These are phyloP conservation scores for Riparia riparia DNA, from an alignment of 2,113 vertebrate genomes.

Conservation along the genomic window DNA sequence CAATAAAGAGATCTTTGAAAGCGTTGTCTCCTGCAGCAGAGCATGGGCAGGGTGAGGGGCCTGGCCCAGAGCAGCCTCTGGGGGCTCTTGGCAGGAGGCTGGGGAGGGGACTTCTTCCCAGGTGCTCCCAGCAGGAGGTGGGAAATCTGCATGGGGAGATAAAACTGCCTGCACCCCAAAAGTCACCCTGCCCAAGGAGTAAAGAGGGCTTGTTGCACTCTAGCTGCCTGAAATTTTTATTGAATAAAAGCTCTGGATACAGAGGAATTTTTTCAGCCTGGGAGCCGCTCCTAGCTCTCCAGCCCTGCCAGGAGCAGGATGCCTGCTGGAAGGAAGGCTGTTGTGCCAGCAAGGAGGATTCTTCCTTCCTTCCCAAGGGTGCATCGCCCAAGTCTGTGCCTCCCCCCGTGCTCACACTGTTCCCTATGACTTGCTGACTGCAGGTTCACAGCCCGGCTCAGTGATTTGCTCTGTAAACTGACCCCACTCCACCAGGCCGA, in stretches of 20 bases:
- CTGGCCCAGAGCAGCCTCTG: fast-evolving
- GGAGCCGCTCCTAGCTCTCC: not conserved
- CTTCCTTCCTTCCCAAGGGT: not conserved
- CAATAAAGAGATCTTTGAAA: slow-evolving; percentile 81
- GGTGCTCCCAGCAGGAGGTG: not conserved
- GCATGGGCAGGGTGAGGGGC: fast-evolving
- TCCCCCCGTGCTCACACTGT: fast-evolving
- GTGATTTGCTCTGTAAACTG: not conserved
- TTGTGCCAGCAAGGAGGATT: not conserved
- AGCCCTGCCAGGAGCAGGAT: not conserved
- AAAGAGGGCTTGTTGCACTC: not conserved
- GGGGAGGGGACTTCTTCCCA: not conserved
- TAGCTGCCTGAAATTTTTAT: slow-evolving; percentile 66
- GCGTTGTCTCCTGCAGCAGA: not conserved
- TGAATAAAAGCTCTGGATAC: slow-evolving; percentile 59
- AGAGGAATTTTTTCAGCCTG: slow-evolving; percentile 5
- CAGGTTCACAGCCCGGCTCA: not conserved
- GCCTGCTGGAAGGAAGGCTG: not conserved
- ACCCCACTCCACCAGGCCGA: not conserved
- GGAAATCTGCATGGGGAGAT: not conserved
- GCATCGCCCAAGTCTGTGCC: not conserved
- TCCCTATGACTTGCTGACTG: not conserved
- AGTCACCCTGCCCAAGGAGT: not conserved
- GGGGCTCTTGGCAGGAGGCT: not conserved
- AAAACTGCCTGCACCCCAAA: not conserved